Percentiles rank a stretch among this genome's conserved stretches.
phyloP scores from a whole-genome alignment of 2,888 invertebrate species.

The Heliconius ismenius region DNA sequence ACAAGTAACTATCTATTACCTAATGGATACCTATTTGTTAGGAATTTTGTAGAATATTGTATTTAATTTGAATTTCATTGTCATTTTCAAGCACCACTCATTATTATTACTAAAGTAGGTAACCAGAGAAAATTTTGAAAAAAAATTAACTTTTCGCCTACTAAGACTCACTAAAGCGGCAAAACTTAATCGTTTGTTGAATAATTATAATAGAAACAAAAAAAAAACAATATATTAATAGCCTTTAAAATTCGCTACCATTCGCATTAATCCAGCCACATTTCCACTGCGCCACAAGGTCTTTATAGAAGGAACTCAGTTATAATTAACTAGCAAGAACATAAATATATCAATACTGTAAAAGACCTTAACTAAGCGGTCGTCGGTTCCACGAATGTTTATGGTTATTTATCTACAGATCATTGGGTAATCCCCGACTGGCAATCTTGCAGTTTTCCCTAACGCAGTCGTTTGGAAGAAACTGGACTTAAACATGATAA shows the following conservation, averaged over 20 bases:
- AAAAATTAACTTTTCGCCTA: too few relatives aligned
- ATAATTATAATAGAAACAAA: background rate
- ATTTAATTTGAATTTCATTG: background rate
- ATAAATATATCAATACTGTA: background rate
- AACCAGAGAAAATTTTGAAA: too few relatives aligned
- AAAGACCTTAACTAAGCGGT: constrained; percentile 1
- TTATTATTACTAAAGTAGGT: too few relatives aligned
- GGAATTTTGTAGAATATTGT: background rate
- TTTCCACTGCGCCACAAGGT: background rate
- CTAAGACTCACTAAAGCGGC: too few relatives aligned
- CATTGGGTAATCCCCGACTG: constrained; percentile 24
- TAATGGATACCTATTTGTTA: too few relatives aligned
- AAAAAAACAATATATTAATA: background rate
- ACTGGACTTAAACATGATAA: background rate
- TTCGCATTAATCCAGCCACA: background rate
- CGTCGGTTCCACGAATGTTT: background rate
- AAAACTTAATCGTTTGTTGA: too few relatives aligned
- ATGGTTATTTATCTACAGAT: constrained; percentile 25
- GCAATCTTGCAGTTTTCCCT: constrained; percentile 17
- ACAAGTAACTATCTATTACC: background rate
- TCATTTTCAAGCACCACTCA: background rate
- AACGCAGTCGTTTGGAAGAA: background rate
- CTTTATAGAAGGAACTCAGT: background rate
- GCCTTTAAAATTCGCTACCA: background rate
- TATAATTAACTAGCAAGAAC: background rate